Percentiles rank a stretch among this genome's conserved stretches.
These are phyloP conservation scores for Entomyzon cyanotis DNA, from an alignment of 2,113 vertebrate species.

Conservation along the genomic window DNA sequence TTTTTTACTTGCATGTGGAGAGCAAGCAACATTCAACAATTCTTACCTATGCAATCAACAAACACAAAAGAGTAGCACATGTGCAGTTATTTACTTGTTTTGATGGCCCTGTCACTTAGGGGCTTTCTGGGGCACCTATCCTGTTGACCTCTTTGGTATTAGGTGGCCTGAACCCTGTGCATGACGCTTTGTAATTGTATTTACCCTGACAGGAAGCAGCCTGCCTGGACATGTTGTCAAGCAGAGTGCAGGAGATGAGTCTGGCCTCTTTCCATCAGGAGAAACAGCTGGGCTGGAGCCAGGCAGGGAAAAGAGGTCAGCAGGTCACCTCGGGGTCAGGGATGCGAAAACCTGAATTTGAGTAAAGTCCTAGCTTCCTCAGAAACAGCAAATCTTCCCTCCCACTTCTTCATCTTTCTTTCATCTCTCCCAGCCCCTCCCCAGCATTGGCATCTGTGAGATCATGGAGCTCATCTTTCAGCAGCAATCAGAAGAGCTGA, in stretches of 20 bases:
- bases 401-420: slow-evolving; percentile 15
- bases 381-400: background rate
- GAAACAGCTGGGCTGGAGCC: slow-evolving; percentile 30
- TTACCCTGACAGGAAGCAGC: slow-evolving; percentile 21
- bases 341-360: background rate
- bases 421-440: background rate
- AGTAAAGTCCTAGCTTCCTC: background rate
- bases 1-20: background rate
- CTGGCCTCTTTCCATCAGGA: slow-evolving; percentile 25
- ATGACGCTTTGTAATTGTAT: background rate
- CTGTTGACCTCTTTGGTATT: background rate
- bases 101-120: background rate
- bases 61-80: background rate
- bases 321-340: slow-evolving; percentile 32
- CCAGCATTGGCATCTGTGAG: background rate
- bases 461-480: slow-evolving; percentile 25
- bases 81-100: background rate
- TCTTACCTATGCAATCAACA: background rate
- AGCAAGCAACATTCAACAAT: background rate
- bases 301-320: slow-evolving; percentile 36
- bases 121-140: background rate
- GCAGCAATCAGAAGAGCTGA: background rate
- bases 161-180: background rate
- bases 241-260: slow-evolving; percentile 4
- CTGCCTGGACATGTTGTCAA: background rate